Evolutionary conservation across 1,140 invertebrate genomes (phyloP).

Genomic region (Panagrolaimus sp.): DNA sequence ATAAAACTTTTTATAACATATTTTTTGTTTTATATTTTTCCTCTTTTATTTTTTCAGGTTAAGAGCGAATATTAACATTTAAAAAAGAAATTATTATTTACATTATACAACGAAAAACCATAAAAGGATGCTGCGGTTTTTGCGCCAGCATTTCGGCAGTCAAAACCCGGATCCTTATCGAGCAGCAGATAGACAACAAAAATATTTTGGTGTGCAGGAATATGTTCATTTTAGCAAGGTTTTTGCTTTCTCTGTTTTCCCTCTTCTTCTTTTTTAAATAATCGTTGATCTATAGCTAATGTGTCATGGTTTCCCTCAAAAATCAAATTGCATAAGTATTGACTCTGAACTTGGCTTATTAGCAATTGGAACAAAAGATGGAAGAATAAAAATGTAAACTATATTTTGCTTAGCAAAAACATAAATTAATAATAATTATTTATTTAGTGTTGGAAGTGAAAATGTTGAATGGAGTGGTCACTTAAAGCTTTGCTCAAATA

Average conservation of each 20-base stretch:
- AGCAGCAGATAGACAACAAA: constrained; percentile 8
- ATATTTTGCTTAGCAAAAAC: neutral
- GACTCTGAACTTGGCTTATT: neutral
- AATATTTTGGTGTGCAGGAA: neutral
- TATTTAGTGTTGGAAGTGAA: neutral
- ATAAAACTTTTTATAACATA: too few relatives aligned
- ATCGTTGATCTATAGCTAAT: neutral
- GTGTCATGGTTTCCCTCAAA: constrained; percentile 1
- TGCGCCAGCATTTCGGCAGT: constrained; percentile 10
- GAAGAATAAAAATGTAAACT: neutral
- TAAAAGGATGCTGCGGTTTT: neutral
- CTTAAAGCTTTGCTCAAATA: neutral
- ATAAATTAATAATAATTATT: neutral
- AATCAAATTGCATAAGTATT: neutral
- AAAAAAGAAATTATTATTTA: too few relatives aligned
- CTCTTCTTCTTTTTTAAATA: neutral
- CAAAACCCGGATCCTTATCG: neutral
- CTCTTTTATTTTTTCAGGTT: too few relatives aligned
- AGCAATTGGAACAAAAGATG: neutral
- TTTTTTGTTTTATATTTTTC: too few relatives aligned
- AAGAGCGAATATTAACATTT: too few relatives aligned
- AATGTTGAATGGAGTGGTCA: neutral
- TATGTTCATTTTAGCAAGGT: constrained; percentile 11
- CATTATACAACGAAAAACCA: too few relatives aligned
- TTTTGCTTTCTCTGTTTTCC: neutral